Conservation (phyloP, 2,888 invertebrate genomes). For the Polymixis flavicincta region DNA sequence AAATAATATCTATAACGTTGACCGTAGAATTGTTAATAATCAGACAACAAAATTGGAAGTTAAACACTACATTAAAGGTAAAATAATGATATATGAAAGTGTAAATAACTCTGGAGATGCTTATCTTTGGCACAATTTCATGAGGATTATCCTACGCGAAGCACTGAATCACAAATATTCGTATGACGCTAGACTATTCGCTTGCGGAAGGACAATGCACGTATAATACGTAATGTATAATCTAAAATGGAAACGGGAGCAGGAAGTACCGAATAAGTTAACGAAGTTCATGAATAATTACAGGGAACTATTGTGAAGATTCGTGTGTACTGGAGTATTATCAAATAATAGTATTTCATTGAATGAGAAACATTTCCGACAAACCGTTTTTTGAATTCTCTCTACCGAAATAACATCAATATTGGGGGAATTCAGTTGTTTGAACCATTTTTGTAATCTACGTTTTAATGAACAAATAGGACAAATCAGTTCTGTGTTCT, state of each 20-base stretch:
- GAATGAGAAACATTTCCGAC: slow-evolving; percentile 19
- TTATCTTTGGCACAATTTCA: slow-evolving; percentile 82
- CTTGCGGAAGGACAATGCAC: slow-evolving; percentile 74
- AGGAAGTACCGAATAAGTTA: slow-evolving; percentile 73
- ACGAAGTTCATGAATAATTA: slow-evolving; percentile 76
- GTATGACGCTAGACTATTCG: slow-evolving; percentile 70
- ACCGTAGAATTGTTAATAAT: slow-evolving; percentile 60
- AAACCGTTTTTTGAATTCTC: slow-evolving; percentile 3
- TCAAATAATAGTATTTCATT: slow-evolving; percentile 47
- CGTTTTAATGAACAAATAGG: slow-evolving; percentile 27
- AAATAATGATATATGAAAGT: slow-evolving; percentile 52
- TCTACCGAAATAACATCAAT: slow-evolving; percentile 4
- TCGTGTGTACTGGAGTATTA: slow-evolving; percentile 47
- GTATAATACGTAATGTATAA: slow-evolving; percentile 71
- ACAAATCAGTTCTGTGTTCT: slow-evolving; percentile 1
- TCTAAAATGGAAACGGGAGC: slow-evolving; percentile 77
- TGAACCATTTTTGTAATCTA: slow-evolving; percentile 15
- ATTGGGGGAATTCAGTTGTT: slow-evolving; percentile 17
- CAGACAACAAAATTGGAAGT: slow-evolving; percentile 59
- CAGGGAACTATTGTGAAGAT: slow-evolving; percentile 74
- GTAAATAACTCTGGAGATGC: slow-evolving; percentile 53
- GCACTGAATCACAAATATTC: slow-evolving; percentile 76
- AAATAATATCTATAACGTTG: slow-evolving; percentile 63
- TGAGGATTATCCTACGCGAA: slow-evolving; percentile 74
- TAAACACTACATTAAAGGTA: slow-evolving; percentile 44